Base-by-base conservation (phyloP, 2,113 vertebrate species). In the Trachemys scripta region DNA sequence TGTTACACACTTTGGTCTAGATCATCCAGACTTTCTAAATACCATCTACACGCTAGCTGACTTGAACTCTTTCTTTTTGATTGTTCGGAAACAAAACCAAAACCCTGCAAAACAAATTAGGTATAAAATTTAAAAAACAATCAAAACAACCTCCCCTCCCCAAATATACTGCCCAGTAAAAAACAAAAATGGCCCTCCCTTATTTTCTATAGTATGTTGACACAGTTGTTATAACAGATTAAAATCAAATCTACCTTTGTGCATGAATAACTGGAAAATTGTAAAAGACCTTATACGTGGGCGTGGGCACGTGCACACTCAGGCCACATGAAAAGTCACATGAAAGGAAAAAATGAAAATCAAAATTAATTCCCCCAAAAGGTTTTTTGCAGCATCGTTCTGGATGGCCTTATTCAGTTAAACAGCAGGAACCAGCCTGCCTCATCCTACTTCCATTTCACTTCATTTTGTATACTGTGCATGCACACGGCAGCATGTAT, bases 401-500 rank as follows among this genome's bases (percentile, higher is more conserved):
- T 95, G 95, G 92, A 59, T 93, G 56, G 90, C 89, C 94, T 96
- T 97, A 93, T 83, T 96, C 88, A 85, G 97, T 97, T 97, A 85
- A n/a, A n/a, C 95, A 97, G 99, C 99, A 99, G 99, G 99, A 99
- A 98, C 99, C 99, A 97, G 99, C 99, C 99, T 98, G 98, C 98
- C 98, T 95, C 88, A 97, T 85, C 97, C 97, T 97, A 95, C 95
- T 95, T 97, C 97, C 97, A 54, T 50, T 83, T 57, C 31, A 50
- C 72, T 97, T 97, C 88, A 97, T 80, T 90, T 80, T 85, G 92
- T 85, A 90, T 87, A 96, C 88, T 87, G 95, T 94, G 82, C 84
- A 76, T 82, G 87, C 13, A 0, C 72, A 87, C 82, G 56, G 87
- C 4, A 11, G 89, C 84, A 84, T 38, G 84, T 91, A 78, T 0